Conservation (phyloP, 2,797 vertebrate species). For the Iguana delicatissima region DNA sequence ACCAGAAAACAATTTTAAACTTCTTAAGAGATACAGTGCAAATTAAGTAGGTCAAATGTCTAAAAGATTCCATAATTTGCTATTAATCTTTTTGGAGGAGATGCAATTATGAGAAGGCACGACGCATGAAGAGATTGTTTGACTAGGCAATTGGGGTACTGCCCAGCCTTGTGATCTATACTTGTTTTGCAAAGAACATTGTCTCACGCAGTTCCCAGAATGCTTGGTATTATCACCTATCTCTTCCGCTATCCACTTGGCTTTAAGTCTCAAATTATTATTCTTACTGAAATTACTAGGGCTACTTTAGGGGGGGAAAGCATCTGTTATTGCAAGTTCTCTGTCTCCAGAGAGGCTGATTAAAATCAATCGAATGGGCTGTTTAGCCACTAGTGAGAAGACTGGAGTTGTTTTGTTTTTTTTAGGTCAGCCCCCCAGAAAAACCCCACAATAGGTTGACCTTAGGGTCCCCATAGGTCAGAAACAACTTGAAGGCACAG, state of each 20-base stretch:
- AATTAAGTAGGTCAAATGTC: conserved; percentile 43
- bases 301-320: neutral
- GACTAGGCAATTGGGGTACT: neutral
- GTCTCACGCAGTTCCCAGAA: conserved; percentile 7
- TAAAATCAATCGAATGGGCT: neutral
- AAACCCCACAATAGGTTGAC: no score
- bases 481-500: no score
- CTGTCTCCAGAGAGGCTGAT: neutral
- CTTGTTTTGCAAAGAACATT: conserved; percentile 26
- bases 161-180: neutral
- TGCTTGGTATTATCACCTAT: neutral
- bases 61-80: conserved; percentile 34
- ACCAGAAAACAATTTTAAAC: conserved; percentile 43
- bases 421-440: no score
- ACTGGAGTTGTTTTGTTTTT: neutral
- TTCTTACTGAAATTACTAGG: neutral
- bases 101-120: conserved; percentile 39
- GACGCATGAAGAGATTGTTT: conserved; percentile 45
- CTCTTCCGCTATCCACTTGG: neutral
- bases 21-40: conserved; percentile 38
- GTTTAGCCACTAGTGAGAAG: neutral
- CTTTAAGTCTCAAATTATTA: neutral
- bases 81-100: conserved; percentile 42
- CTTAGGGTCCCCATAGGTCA: no score
- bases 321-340: neutral